These are phyloP conservation scores for Limonius californicus DNA, from an alignment of 1,140 invertebrate species.

Conservation along the genomic window DNA sequence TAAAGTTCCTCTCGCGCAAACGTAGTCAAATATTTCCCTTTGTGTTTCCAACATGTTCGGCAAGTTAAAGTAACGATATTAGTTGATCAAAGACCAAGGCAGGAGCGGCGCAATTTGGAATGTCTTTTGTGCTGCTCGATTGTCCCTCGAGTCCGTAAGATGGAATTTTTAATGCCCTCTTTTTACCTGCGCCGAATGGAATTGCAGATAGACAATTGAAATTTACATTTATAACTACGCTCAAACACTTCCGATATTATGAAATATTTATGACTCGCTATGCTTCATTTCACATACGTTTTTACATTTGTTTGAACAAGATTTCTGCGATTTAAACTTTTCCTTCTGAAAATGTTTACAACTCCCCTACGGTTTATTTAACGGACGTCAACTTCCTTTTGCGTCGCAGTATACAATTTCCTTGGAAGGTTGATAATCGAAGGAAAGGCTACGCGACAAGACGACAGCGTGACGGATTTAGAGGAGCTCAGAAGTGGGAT, in stretches of 20 bases:
- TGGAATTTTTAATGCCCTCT: constrained; percentile 8
- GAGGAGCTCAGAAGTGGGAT: constrained; percentile 24
- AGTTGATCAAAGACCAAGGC: constrained; percentile 3
- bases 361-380: too few species aligned
- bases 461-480: constrained; percentile 12
- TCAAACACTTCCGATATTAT: background rate
- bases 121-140: constrained; percentile 7
- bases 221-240: constrained; percentile 2
- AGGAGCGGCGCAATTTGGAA: background rate
- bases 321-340: too few species aligned
- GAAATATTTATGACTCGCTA: too few species aligned
- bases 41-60: background rate
- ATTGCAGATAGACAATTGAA: constrained; percentile 8
- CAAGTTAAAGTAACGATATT: constrained; percentile 9
- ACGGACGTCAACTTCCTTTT: too few species aligned
- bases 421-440: too few species aligned
- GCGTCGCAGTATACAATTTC: too few species aligned
- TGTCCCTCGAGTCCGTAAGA: background rate
- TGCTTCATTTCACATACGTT: too few species aligned
- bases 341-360: too few species aligned
- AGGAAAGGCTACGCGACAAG: too few species aligned
- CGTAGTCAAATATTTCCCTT: background rate
- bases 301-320: too few species aligned
- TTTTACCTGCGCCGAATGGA: background rate
- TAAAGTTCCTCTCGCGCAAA: too few species aligned